Percentiles rank a stretch among this genome's conserved stretches.
phyloP scores from a whole-genome alignment of 2,797 vertebrate species.

The Synaphobranchus kaupii region DNA sequence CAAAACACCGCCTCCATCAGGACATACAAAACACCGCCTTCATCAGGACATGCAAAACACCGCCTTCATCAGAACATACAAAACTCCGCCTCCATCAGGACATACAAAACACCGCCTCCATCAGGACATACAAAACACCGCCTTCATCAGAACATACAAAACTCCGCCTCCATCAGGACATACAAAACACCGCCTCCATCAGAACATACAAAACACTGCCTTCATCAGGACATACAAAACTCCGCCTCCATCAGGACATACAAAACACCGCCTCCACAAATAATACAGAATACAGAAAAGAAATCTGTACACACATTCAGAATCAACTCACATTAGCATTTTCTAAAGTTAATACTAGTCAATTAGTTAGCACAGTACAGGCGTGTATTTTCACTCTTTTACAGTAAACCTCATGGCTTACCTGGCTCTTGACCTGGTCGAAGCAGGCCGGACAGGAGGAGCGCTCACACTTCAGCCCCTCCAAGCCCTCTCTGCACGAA shows the following conservation, averaged over 20 bases:
- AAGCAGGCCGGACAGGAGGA: slow-evolving; percentile 85
- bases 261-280: not conserved
- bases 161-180: not conserved
- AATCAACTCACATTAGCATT: not conserved
- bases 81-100: not conserved
- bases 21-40: not conserved
- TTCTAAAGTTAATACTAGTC: not conserved
- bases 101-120: not conserved
- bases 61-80: not conserved
- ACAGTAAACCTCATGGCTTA: slow-evolving; percentile 47
- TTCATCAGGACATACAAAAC: not conserved
- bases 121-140: not conserved
- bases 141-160: not conserved
- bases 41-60: slow-evolving; percentile 10
- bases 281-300: not conserved
- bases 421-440: slow-evolving; percentile 77
- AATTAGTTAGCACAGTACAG: not conserved
- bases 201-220: not conserved
- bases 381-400: not conserved
- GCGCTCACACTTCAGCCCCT: slow-evolving; percentile 78
- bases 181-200: not conserved
- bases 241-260: not conserved
- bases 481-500: slow-evolving; percentile 79
- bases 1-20: not conserved
- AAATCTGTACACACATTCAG: not conserved